These are phyloP conservation scores for Panorpa germanica DNA, from an alignment of 2,888 invertebrate genomes.

Conservation along the genomic window DNA sequence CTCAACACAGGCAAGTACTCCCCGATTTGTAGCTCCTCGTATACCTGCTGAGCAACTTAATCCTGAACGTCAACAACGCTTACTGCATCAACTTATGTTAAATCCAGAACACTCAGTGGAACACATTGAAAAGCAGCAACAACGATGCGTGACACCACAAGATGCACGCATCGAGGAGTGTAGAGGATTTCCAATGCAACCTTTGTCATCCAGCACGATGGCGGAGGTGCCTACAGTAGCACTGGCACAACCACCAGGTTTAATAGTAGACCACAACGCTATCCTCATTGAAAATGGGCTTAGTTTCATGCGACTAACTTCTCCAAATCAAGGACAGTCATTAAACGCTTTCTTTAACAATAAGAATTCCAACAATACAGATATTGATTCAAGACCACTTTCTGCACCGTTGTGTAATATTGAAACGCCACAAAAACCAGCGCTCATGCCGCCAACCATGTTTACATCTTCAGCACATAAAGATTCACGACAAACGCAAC, in stretches of 20 bases:
- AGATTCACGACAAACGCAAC: slow-evolving; percentile 20
- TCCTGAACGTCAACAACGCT: slow-evolving; percentile 45
- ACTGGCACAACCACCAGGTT: slow-evolving; percentile 7
- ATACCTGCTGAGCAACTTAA: slow-evolving; percentile 25
- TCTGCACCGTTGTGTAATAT: slow-evolving; percentile 19
- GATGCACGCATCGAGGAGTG: slow-evolving; percentile 24
- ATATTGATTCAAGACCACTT: slow-evolving; percentile 10
- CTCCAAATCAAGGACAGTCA: slow-evolving; percentile 23
- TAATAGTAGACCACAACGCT: slow-evolving; percentile 11
- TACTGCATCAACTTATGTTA: slow-evolving; percentile 45
- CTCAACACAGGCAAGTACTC: slow-evolving; percentile 12
- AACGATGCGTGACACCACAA: slow-evolving; percentile 56
- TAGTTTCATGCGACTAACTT: slow-evolving; percentile 31
- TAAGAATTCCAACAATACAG: neutral
- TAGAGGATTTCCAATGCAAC: neutral
- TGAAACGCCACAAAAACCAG: slow-evolving; percentile 45
- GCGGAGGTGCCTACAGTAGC: neutral
- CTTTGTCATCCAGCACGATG: neutral
- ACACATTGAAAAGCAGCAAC: slow-evolving; percentile 77
- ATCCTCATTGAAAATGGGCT: slow-evolving; percentile 28
- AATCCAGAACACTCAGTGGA: slow-evolving; percentile 63
- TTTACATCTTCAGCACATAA: slow-evolving; percentile 41
- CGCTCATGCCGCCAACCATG: slow-evolving; percentile 75
- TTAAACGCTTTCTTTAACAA: neutral
- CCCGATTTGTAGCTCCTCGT: slow-evolving; percentile 21